Evolutionary conservation across 2,797 vertebrate genomes (phyloP), one percentile per base, ranked within the genome.

Genomic region (Luscinia luscinia): DNA sequence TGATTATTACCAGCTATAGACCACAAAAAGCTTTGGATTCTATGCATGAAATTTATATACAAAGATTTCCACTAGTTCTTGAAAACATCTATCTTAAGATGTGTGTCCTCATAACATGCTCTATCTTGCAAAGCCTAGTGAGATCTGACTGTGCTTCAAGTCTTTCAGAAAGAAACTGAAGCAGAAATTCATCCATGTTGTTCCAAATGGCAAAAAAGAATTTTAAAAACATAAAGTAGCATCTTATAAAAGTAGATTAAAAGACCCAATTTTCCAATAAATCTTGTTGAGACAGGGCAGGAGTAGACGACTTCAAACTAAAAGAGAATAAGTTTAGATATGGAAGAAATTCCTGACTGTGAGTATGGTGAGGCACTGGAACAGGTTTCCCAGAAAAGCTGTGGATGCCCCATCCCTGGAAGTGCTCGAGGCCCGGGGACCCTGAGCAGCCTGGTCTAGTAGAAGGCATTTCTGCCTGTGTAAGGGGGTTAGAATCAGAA

Each of bases 61-160:
- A 16, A 74, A 82, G 19, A 4, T 63, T 70, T 58, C 40, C 74
- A 48, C 13, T 63, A n/a, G 12, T 34, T 72, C 67, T 79, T 79
- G 34, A n/a, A 89, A 94, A 21, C 16, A 5, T 0, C 0, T 36
- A 17, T 43, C 48, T 66, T 59, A 27, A 80, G 11, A 9, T 36
- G 2, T 23, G 11, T 23, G 21, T 32, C 30, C 59, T 76, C 27
- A 20, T 51, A 63, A 62, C 9, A 9, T 0, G 0, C 4, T 36
- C 0, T n/a, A 20, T n/a, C 43, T 70, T 74, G 40, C n/a, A 80
- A 59, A 83, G 21, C 38, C 41, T 6, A 15, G 17, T 59, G 51
- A 66, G 51, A 87, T 13, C 23, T 18, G 4, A 32, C 26, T 45
- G 27, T n/a, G 9, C 17, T 28, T 1, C 0, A 32, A 45, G 10